Base-by-base conservation (phyloP, 2,113 vertebrate species). In the Glaucomys volans region DNA sequence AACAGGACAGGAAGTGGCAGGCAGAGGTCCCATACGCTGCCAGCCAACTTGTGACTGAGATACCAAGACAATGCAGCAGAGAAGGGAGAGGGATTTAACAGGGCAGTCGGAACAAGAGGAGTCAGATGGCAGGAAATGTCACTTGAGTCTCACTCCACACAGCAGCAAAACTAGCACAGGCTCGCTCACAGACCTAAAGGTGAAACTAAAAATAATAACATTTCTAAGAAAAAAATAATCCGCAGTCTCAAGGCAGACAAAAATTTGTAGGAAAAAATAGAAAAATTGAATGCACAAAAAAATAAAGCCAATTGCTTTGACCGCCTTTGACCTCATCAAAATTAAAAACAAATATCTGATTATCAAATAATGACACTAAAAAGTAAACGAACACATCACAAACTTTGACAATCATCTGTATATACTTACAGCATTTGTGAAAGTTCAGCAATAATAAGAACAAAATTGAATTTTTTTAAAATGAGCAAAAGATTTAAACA, bases 11-110 rank as follows among this genome's bases (percentile, higher is more conserved):
- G 12, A 0, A 37, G 13, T 9, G 12, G 0, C 8, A 26, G 50
- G 6, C 20, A 8, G 8, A 1, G 1, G 20, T 35, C 74, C 44
- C 5, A 16, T 4, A 8, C 1, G 0, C 4, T 12, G n/a, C 32
- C 37, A 0, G 0, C 1, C 50, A 42, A 35, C 16, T 42, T 75
- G 35, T 59, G 7, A 32, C 12, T 7, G 14, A 42, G 26, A 47
- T 8, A 12, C 18, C n/a, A 74, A 13, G 6, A 12, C 57, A 35
- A 35, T 32, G 4, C 35, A 87, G 16, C 0, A 16, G 20, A 13
- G 57, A 57, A 13, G 57, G 57, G 6, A 66, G 69, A 10, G 16
- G 20, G 10, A 12, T 40, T 12, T 52, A 80, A 47, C 17, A 42
- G 4, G 28, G 6, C 0, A 32, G 28, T 18, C 54, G 30, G 35